Evolutionary conservation across 2,888 invertebrate species (phyloP).

Genomic region (Cybosia mesomella): DNA sequence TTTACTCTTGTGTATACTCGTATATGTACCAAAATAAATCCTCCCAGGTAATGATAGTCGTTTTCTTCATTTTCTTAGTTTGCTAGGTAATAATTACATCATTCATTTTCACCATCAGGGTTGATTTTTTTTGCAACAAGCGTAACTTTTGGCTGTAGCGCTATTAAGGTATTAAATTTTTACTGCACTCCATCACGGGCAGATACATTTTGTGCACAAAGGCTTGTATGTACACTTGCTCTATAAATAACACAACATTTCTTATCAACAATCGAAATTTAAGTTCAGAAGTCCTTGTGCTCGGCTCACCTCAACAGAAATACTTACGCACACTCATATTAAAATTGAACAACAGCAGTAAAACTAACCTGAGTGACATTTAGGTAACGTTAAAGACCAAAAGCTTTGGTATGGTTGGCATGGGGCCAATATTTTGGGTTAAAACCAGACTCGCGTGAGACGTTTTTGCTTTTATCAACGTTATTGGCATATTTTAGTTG

Average conservation of each 20-base stretch:
- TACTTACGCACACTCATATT: constrained; percentile 29
- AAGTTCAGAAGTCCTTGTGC: constrained; percentile 21
- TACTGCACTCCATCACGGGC: neutral
- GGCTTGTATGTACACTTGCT: neutral
- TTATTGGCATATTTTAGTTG: constrained; percentile 33
- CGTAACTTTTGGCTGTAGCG: no score
- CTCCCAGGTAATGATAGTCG: no score
- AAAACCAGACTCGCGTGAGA: constrained; percentile 44
- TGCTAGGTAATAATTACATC: no score
- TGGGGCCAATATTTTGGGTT: constrained; percentile 38
- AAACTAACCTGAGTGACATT: constrained; percentile 44
- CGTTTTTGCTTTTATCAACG: constrained; percentile 38
- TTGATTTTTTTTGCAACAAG: no score
- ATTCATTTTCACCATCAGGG: no score
- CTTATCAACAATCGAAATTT: constrained; percentile 8
- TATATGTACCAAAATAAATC: no score
- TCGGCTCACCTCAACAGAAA: constrained; percentile 23
- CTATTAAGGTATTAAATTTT: neutral
- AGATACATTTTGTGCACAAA: neutral
- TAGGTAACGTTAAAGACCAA: constrained; percentile 30
- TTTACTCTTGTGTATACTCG: no score
- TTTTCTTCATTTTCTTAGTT: no score
- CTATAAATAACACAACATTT: neutral
- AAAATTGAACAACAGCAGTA: constrained; percentile 34
- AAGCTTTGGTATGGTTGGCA: constrained; percentile 34